A percentile compares a stretch with the other conserved stretches of the same genome.
Evolutionary conservation across 2,888 invertebrate species (phyloP).

Genomic region (Boloria selene): DNA sequence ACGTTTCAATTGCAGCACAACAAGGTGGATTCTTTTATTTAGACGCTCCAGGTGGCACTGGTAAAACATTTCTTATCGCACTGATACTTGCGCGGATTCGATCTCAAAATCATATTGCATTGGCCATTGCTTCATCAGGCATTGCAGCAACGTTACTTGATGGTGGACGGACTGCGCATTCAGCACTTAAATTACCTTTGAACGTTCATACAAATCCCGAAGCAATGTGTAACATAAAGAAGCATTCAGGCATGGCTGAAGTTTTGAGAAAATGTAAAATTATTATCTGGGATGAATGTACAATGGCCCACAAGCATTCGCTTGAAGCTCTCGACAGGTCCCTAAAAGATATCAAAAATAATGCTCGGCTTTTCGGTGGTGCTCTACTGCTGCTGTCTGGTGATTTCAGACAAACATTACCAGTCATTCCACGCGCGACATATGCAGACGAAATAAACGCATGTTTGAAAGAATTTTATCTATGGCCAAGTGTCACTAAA

Average conservation of each 20-base stretch:
- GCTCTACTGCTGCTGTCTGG: conserved; percentile 34
- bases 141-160: conserved; percentile 41
- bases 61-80: conserved; percentile 25
- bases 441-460: conserved; percentile 34
- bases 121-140: conserved; percentile 39
- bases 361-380: conserved; percentile 17
- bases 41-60: conserved; percentile 12
- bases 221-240: conserved; percentile 47
- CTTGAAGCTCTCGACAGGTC: background rate
- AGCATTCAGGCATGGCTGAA: conserved; percentile 31
- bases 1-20: conserved; percentile 36
- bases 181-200: conserved; percentile 39
- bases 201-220: conserved; percentile 43
- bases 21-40: conserved; percentile 39
- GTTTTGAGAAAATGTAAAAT: background rate
- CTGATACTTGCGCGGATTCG: background rate
- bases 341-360: background rate
- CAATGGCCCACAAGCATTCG: conserved; percentile 8
- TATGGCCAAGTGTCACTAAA: conserved; percentile 34
- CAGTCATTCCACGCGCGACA: conserved; percentile 31
- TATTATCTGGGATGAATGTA: conserved; percentile 4
- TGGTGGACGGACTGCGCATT: conserved; percentile 39
- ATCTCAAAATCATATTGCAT: conserved; percentile 28
- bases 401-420: conserved; percentile 38
- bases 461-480: conserved; percentile 30